These are phyloP conservation scores for Oreotrochilus melanogaster DNA, from an alignment of 2,113 vertebrate genomes.

Conservation along the genomic window DNA sequence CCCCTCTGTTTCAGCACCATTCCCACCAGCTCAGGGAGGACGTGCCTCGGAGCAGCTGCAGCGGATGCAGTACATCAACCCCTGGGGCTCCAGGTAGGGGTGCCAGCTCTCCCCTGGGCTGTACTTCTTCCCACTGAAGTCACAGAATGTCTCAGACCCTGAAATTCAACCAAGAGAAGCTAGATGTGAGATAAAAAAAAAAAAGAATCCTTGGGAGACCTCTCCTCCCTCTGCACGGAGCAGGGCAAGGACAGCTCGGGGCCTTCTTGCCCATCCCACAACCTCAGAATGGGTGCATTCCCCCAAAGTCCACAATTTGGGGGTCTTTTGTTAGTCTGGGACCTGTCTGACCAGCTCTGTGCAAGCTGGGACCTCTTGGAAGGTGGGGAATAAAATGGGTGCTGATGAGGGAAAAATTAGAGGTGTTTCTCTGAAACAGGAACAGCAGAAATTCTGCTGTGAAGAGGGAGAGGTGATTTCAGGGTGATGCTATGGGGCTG, in stretches of 20 bases:
- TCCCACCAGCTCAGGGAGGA: accelerated
- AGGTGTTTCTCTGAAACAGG: neutral
- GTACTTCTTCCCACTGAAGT: constrained; percentile 92
- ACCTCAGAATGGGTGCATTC: neutral
- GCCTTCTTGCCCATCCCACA: neutral
- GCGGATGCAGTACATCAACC: constrained; percentile 91
- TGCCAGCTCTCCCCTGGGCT: constrained; percentile 94
- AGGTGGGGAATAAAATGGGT: neutral
- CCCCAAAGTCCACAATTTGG: neutral
- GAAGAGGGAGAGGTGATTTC: neutral
- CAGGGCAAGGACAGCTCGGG: neutral
- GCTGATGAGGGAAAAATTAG: neutral
- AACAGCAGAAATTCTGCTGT: neutral
- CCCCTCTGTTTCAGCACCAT: accelerated
- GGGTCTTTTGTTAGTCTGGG: neutral
- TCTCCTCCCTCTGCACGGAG: accelerated
- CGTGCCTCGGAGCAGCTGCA: constrained; percentile 91
- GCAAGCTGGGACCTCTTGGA: neutral
- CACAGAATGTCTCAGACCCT: constrained; percentile 85
- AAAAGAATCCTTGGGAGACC: accelerated
- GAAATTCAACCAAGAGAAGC: constrained; percentile 21
- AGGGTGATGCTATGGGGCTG: neutral
- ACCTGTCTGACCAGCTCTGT: neutral
- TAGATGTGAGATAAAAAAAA: accelerated
- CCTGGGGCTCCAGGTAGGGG: constrained; percentile 92